Evolutionary conservation across 2,888 invertebrate genomes (phyloP), one percentile per base, ranked within the genome.

Genomic region (Kryphioiulus occultus): DNA sequence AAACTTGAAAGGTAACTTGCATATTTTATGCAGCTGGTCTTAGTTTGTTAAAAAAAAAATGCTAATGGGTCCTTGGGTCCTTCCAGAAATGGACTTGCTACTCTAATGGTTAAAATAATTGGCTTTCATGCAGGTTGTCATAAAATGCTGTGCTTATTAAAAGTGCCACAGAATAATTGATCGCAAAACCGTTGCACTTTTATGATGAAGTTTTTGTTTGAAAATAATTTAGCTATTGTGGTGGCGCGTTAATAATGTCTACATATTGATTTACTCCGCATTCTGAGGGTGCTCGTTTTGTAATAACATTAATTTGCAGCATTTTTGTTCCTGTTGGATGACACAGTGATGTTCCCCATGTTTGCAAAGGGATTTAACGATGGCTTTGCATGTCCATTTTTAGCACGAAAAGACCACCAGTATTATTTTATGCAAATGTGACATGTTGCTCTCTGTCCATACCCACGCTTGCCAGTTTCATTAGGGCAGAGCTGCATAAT

Each of bases 191-290:
- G 9, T 7, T 26, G 9, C 68, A 9, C 68, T 10, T 26, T 26
- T 9, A 68, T 68, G 68, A n/a, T 26, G 68, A 68, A 68, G 68
- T 68, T 68, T 68, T 68, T 68, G 68, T 68, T 68, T 68, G 68
- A 68, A 68, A 68, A 68, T 68, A 68, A 68, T 68, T 68, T 68
- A 68, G 68, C 19, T 26, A 68, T 68, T 68, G 68, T 68, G 68
- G 2, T 26, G 26, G 68, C 26, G 26, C 26, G 68, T 68, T 68
- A 68, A 68, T 68, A 68, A 68, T 26, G 68, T 26, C 68, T 26
- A 1, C 26, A 9, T 68, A 68, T 68, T 26, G 68, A 68, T 68
- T 68, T 26, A 68, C 68, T 68, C 26, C 68, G 12, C 68, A 9
- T 68, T 68, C 68, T 68, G 68, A 68, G 26, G 7, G 47, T 17